Evolutionary conservation across 2,888 invertebrate species (phyloP).

Genomic region (Netelia inedita): DNA sequence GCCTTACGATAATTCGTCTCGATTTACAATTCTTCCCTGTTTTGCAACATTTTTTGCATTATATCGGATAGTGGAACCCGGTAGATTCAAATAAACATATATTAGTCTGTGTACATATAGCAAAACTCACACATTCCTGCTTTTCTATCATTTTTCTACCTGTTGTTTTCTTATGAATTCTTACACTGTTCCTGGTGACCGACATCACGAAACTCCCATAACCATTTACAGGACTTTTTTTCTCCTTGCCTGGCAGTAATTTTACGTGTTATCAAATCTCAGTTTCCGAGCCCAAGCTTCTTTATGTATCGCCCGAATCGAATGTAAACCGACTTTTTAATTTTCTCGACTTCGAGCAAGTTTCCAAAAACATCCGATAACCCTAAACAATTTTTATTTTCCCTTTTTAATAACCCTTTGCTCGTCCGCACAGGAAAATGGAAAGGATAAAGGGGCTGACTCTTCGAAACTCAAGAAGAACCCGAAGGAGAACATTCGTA

Average conservation of each 20-base stretch:
- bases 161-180: not conserved
- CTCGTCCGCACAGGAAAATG: constrained; percentile 55
- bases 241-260: not conserved
- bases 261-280: not conserved
- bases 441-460: constrained; percentile 32
- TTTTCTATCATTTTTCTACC: not conserved
- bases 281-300: not conserved
- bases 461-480: constrained; percentile 70
- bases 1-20: not conserved
- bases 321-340: not conserved
- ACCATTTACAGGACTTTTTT: not conserved
- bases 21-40: not conserved
- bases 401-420: not conserved
- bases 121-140: not conserved
- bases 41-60: not conserved
- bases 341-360: not conserved
- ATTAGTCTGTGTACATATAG: not conserved
- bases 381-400: not conserved
- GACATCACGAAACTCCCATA: not conserved
- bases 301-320: not conserved
- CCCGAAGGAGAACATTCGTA: constrained; percentile 69
- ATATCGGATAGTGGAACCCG: not conserved
- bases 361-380: not conserved
- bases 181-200: not conserved
- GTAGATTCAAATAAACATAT: not conserved